Conservation (phyloP, 2,113 vertebrate genomes). For the Notechis scutatus region DNA sequence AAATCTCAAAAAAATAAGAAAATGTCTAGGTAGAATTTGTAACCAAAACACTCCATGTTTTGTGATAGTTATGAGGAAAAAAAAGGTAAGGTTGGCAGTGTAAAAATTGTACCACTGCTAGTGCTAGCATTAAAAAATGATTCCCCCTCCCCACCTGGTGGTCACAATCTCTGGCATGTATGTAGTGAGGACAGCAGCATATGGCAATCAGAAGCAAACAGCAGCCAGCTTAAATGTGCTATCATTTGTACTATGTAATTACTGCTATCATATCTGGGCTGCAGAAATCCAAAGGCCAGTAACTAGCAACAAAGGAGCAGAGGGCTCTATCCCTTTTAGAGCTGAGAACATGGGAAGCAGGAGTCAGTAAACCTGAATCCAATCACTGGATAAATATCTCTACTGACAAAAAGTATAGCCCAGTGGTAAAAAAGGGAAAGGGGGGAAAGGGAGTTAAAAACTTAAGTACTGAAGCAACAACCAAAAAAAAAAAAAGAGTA, state of each 20-base stretch:
- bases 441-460: too few relatives aligned
- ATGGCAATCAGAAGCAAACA: not conserved
- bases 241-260: not conserved
- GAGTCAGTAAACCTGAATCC: not conserved
- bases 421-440: too few relatives aligned
- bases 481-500: too few relatives aligned
- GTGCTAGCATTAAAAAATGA: not conserved
- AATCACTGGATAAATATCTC: not conserved
- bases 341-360: not conserved
- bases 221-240: not conserved
- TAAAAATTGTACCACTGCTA: not conserved
- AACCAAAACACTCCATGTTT: not conserved
- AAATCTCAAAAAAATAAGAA: not conserved
- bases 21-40: not conserved
- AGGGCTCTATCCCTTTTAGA: not conserved
- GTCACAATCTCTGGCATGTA: not conserved
- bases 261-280: not conserved
- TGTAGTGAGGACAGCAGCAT: not conserved
- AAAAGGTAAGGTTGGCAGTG: not conserved
- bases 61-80: not conserved
- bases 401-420: not conserved
- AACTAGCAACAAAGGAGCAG: not conserved
- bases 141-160: not conserved
- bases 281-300: not conserved
- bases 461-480: too few relatives aligned